These are phyloP conservation scores for Helicoverpa armigera DNA, from an alignment of 1,140 invertebrate genomes.

Conservation along the genomic window DNA sequence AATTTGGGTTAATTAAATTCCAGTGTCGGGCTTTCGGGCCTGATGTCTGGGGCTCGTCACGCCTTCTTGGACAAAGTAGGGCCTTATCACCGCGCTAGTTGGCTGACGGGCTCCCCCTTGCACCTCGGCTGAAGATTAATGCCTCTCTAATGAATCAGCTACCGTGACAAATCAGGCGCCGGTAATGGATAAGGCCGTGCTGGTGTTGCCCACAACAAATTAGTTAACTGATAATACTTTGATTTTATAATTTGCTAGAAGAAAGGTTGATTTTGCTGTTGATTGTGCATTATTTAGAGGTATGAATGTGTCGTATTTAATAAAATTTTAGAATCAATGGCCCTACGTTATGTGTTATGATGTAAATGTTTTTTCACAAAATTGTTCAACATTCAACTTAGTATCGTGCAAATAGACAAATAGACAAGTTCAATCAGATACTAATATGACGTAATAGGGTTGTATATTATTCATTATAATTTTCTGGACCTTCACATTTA, in stretches of 20 bases:
- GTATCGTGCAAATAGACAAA: too few relatives aligned
- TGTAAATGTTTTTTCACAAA: too few relatives aligned
- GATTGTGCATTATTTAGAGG: background rate
- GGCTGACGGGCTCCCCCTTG: conserved; percentile 49
- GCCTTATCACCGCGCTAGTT: conserved; percentile 70
- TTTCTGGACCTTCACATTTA: too few relatives aligned
- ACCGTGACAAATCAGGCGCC: conserved; percentile 73
- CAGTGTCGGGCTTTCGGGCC: conserved; percentile 63
- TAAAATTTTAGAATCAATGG: too few relatives aligned
- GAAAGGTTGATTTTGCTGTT: conserved; percentile 1
- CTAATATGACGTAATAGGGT: too few relatives aligned
- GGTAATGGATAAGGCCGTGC: conserved; percentile 73
- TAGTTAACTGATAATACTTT: conserved; percentile 65
- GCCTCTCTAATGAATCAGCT: conserved; percentile 76
- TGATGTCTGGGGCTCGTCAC: conserved; percentile 65
- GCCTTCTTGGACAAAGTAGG: conserved; percentile 72
- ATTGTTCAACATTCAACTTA: too few relatives aligned
- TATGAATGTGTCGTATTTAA: background rate
- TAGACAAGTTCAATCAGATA: too few relatives aligned
- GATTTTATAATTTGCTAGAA: conserved; percentile 48
- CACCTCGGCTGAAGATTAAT: conserved; percentile 72
- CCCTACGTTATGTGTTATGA: too few relatives aligned
- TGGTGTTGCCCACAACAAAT: conserved; percentile 70
- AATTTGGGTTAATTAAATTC: conserved; percentile 78
- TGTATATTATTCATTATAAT: too few relatives aligned